Evolutionary conservation across 1,140 invertebrate species (phyloP).

Genomic region (Teleogryllus occipitalis): DNA sequence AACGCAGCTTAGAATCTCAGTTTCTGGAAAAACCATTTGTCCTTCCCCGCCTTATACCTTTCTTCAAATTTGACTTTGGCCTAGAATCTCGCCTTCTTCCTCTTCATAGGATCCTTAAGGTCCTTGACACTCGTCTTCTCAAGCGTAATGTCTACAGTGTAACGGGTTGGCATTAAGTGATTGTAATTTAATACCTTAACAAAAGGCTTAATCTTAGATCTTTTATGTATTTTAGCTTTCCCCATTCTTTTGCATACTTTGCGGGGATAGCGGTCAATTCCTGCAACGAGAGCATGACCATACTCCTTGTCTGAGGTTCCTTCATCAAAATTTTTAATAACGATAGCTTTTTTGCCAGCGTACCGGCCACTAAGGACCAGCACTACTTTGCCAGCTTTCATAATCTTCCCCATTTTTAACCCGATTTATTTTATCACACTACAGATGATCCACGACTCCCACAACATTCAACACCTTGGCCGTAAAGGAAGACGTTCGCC

Average conservation of each 20-base stretch:
- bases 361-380: conserved; percentile 95
- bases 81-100: conserved; percentile 88
- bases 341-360: conserved; percentile 94
- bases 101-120: conserved; percentile 90
- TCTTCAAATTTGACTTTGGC: conserved; percentile 94
- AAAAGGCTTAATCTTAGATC: conserved; percentile 97
- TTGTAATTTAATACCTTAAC: conserved; percentile 96
- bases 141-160: conserved; percentile 81
- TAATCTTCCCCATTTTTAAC: conserved; percentile 85
- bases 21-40: conserved; percentile 99
- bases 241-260: conserved; percentile 95
- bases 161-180: conserved; percentile 97
- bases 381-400: conserved; percentile 96
- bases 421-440: too few relatives aligned
- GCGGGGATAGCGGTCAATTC: conserved; percentile 93
- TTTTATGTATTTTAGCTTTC: conserved; percentile 91
- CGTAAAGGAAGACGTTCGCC: too few relatives aligned
- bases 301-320: conserved; percentile 92
- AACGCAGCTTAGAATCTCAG: conserved; percentile 77
- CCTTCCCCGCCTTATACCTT: conserved; percentile 93
- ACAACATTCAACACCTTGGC: too few relatives aligned
- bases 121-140: conserved; percentile 89
- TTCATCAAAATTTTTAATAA: conserved; percentile 95
- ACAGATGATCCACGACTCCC: too few relatives aligned
- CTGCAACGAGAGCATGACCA: conserved; percentile 93